Evolutionary conservation across 2,888 invertebrate species (phyloP).

Genomic region (Caenorhabditis afra): DNA sequence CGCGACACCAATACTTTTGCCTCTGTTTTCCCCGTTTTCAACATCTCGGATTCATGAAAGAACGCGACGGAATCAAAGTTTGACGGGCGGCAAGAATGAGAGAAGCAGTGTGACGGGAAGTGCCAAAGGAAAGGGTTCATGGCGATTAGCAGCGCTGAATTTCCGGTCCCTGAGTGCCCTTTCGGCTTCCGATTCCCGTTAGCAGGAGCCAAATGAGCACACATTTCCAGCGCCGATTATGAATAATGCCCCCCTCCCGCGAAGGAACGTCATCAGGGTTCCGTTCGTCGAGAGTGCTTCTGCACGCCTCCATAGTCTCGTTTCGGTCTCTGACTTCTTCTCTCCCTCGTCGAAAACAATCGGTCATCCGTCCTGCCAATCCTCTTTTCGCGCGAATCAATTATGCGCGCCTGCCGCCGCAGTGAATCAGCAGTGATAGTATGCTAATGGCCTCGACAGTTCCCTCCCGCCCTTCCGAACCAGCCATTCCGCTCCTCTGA

Average conservation of each 20-base stretch:
- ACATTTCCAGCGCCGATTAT: background rate
- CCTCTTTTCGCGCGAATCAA: conserved; percentile 30
- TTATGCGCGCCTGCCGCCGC: conserved; percentile 12
- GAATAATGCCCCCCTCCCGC: background rate
- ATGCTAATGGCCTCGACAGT: conserved; percentile 43
- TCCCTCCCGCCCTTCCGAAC: conserved; percentile 1
- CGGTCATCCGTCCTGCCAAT: conserved; percentile 1
- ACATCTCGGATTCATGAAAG: conserved; percentile 10
- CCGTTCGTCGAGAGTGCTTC: too few species aligned
- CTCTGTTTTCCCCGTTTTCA: background rate
- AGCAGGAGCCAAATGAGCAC: background rate
- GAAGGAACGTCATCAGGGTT: too few species aligned
- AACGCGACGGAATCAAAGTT: background rate
- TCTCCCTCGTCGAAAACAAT: conserved; percentile 7
- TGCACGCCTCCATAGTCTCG: conserved; percentile 1
- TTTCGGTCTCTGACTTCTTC: conserved; percentile 3
- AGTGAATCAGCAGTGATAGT: conserved; percentile 43
- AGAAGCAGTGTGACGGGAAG: background rate
- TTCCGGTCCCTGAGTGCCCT: background rate
- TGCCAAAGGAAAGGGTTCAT: background rate
- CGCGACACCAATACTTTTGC: conserved; percentile 1
- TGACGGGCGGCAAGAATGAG: background rate
- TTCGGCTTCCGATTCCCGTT: background rate
- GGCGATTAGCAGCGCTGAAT: background rate
- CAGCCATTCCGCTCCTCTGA: background rate